Evolutionary conservation across 2,113 vertebrate genomes (phyloP).

Genomic region (Pelobates fuscus): DNA sequence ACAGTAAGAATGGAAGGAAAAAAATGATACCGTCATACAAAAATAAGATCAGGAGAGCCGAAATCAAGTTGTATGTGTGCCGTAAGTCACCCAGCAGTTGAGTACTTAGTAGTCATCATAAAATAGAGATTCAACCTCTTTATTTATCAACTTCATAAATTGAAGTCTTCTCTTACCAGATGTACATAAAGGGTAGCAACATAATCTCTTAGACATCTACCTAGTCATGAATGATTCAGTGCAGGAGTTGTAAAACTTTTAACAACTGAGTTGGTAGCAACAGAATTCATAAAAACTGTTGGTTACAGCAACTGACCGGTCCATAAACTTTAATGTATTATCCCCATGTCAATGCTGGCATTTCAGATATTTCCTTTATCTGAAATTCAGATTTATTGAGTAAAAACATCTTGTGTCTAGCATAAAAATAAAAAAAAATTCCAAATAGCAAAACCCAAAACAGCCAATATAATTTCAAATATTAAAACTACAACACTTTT

Average conservation of each 20-base stretch:
- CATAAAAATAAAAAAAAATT: background rate
- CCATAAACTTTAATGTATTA: constrained; percentile 29
- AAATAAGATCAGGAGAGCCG: no score
- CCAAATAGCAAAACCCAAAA: background rate
- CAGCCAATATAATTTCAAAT: background rate
- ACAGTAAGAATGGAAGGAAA: no score
- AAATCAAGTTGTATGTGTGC: background rate
- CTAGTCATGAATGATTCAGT: constrained; percentile 39
- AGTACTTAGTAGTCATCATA: background rate
- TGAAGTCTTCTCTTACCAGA: background rate
- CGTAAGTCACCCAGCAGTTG: background rate
- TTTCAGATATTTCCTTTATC: constrained; percentile 18
- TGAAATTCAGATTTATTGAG: constrained; percentile 4
- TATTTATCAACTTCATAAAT: constrained; percentile 9
- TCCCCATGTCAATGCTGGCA: background rate
- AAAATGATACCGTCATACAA: no score
- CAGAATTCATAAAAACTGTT: constrained; percentile 9
- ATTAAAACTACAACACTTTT: background rate
- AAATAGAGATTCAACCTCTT: background rate
- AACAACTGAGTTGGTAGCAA: constrained; percentile 12
- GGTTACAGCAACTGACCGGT: constrained; percentile 9
- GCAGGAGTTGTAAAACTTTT: constrained; percentile 22
- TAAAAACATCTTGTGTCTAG: background rate
- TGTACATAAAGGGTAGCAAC: background rate
- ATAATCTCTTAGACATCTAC: background rate